Evolutionary conservation across 2,797 vertebrate genomes (phyloP), one percentile per base, ranked within the genome.

Genomic region (Eidolon dupreanum): DNA sequence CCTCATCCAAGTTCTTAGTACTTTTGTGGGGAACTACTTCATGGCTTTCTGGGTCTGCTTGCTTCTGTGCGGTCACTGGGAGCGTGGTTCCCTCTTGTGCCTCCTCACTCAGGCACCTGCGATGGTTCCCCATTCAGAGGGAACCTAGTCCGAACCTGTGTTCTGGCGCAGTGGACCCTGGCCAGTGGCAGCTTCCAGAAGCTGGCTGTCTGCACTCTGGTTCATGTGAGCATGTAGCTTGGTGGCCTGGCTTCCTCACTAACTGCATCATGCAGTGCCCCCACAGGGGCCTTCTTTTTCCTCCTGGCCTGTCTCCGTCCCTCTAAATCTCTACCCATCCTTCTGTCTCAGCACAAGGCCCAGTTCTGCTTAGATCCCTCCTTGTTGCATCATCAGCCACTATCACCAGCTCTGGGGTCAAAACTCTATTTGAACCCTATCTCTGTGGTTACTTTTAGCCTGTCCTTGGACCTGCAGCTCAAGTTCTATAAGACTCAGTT

Each of bases 161-260:
- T n/a, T 20, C 38, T 15, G 11, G 65, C 31, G 22, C 19, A 11
- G 5, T 8, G 26, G 38, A 11, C 19, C 3, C 0, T 2, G 63
- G 88, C 31, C 13, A 4, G 1, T 0, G 6, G 66, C 22, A 6
- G 6, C 3, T 19, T 89, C 73, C 1, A 1, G 43, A 90, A 77
- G 71, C 20, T 13, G 65, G 20, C 16, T 24, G 0, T 33, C 41
- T 5, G 16, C 3, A 6, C 38, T 26, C 49, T 0, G 1, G 2
- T 6, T 13, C 3, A 0, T 2, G 9, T 57, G 66, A n/a, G 8
- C 10, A 0, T 0, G 0, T 11, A 10, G 3, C 9, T 1, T 4
- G 2, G 1, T 7, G 46, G 33, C 55, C 68, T 3, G 5, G 68
- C 31, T 36, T 46, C 43, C 41, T 88, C 33, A 2, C 61, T 38